These are phyloP conservation scores for Falco naumanni DNA, from an alignment of 2,797 vertebrate genomes.

Conservation along the genomic window DNA sequence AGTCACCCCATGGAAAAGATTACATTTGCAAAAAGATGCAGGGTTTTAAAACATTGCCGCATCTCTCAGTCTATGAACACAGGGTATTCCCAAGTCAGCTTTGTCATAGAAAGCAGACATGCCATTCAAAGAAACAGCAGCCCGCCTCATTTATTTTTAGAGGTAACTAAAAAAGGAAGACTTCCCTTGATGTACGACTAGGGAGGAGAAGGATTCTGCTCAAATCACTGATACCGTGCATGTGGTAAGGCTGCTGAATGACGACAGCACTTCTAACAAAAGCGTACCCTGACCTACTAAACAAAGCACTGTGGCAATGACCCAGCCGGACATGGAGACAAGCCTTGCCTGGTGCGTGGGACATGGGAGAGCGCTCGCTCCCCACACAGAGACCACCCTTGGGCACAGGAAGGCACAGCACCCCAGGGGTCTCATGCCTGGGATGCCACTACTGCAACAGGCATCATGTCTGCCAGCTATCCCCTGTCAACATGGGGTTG, in stretches of 20 bases:
- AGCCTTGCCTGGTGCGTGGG: rapidly evolving
- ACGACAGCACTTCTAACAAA: not conserved
- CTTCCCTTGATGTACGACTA: not conserved
- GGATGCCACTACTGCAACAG: not conserved
- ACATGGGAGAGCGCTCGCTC: rapidly evolving
- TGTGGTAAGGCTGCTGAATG: not conserved
- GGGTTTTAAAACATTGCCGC: not conserved
- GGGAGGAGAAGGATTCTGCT: not conserved
- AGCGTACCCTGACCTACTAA: not conserved
- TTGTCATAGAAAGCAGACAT: not conserved
- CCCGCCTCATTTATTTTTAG: not conserved
- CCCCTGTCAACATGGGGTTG: rapidly evolving
- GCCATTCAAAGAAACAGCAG: not conserved
- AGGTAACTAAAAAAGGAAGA: not conserved
- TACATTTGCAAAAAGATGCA: not conserved
- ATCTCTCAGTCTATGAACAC: not conserved
- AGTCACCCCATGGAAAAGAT: not conserved
- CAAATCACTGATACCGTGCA: not conserved
- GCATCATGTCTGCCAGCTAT: rapidly evolving
- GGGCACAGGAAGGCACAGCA: not conserved
- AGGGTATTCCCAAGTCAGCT: not conserved
- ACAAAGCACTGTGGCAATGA: rapidly evolving
- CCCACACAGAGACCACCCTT: not conserved
- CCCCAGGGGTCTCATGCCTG: rapidly evolving
- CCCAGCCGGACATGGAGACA: rapidly evolving